These are phyloP conservation scores for Styela plicata DNA, from an alignment of 23 tunicate species.

Conservation along the genomic window DNA sequence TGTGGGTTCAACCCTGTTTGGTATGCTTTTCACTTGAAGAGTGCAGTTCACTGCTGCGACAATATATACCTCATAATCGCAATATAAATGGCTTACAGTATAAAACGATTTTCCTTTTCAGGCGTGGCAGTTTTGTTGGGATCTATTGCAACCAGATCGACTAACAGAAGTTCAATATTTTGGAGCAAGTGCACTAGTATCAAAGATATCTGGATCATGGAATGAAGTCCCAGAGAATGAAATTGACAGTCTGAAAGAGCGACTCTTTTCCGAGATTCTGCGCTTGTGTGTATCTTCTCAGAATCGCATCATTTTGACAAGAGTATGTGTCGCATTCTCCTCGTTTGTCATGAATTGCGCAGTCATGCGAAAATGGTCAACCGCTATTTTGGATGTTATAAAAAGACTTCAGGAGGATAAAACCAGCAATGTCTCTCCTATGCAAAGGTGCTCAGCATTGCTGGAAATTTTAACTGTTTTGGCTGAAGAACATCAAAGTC, in stretches of 20 bases:
- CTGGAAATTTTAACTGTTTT: constrained; percentile 81
- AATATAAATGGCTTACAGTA: no score
- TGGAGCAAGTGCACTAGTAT: constrained; percentile 85
- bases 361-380: constrained; percentile 38
- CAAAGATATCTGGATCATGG: constrained; percentile 73
- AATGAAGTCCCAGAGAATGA: constrained; percentile 65
- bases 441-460: constrained; percentile 53
- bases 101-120: no score
- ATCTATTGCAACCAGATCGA: constrained; percentile 28
- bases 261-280: constrained; percentile 47
- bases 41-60: no score
- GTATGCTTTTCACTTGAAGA: no score
- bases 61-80: no score
- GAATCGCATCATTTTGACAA: constrained; percentile 68
- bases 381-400: constrained; percentile 70
- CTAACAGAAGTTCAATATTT: constrained; percentile 88
- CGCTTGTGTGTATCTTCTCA: constrained; percentile 33
- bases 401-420: constrained; percentile 42
- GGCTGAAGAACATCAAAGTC: constrained; percentile 87
- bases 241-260: constrained; percentile 34
- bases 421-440: constrained; percentile 8
- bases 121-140: constrained; percentile 94
- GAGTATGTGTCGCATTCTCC: constrained; percentile 89
- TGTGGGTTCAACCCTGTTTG: no score
- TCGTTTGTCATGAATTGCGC: constrained; percentile 65